These are phyloP conservation scores for Callithrix jacchus DNA, from an alignment of 2,113 vertebrate species.

Conservation along the genomic window DNA sequence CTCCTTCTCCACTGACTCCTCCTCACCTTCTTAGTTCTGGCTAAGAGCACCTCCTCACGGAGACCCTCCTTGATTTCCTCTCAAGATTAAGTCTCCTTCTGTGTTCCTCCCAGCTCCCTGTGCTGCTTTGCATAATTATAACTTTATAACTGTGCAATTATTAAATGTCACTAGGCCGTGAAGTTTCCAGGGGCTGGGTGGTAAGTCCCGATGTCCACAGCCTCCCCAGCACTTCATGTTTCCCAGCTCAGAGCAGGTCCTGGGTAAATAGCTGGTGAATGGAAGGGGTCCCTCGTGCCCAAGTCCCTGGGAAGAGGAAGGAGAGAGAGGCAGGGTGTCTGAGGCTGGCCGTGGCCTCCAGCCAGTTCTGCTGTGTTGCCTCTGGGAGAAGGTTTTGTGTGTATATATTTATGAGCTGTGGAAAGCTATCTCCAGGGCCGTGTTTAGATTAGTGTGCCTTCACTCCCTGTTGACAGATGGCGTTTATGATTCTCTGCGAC, in stretches of 20 bases:
- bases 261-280: neutral
- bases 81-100: neutral
- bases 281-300: neutral
- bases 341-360: fast-evolving
- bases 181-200: neutral
- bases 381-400: neutral
- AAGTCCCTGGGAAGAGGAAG: neutral
- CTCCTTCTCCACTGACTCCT: neutral
- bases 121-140: neutral
- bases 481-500: neutral
- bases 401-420: neutral
- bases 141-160: neutral
- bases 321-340: neutral
- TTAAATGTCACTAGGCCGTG: neutral
- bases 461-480: conserved; percentile 57
- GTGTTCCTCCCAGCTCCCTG: neutral
- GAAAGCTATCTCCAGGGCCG: neutral
- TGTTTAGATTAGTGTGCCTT: conserved; percentile 60
- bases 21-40: neutral
- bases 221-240: neutral
- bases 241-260: neutral
- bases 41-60: neutral
- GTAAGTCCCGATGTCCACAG: fast-evolving
- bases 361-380: neutral
- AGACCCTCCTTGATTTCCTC: neutral